Evolutionary conservation across 1,140 invertebrate species (phyloP), one percentile per base, ranked within the genome.

Genomic region (Drosophila ercepeae): DNA sequence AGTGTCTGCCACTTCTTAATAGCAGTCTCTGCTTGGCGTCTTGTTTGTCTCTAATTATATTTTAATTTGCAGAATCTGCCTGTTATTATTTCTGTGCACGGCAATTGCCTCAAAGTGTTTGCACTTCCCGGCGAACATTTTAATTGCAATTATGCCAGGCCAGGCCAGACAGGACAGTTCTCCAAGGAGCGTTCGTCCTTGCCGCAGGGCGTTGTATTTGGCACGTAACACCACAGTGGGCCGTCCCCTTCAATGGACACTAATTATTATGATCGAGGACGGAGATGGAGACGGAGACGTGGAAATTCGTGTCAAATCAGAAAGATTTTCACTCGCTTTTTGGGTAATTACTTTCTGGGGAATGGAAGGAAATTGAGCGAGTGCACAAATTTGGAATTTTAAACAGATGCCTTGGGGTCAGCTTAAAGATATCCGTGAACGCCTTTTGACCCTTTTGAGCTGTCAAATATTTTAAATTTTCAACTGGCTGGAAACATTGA

Each of bases 41-140:
- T 84, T 84, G 81, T 84, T 84, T 89, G 74, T 83, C 86, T 89
- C 86, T 89, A 89, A 89, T 89, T 89, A 89, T 86, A 86, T 78
- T 86, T 89, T 89, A 89, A 89, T 89, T 89, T 86, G 82, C 60
- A 41, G 82, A 82, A 75, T 65, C 61, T 54, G 63, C 59, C 54
- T 59, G 53, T 42, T 69, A 54, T 75, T 51, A 55, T 57, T 79
- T 51, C 64, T 63, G 53, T 55, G 32, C 57, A 58, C 51, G 70
- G 49, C 50, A 61, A 52, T 48, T 74, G 63, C 72, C 76, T 57
- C 77, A 78, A 67, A 84, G 81, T 86, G 82, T 86, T 86, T 86
- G 82, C 82, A 77, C 82, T 88, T 81, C 61, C 70, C 63, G 75
- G 57, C 60, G 65, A 59, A 73, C 84, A 74, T 83, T 89, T 89